A percentile compares a stretch with the other conserved stretches of the same genome.
Conservation (phyloP, 2,797 vertebrate species). For the Sphenodon punctatus region DNA sequence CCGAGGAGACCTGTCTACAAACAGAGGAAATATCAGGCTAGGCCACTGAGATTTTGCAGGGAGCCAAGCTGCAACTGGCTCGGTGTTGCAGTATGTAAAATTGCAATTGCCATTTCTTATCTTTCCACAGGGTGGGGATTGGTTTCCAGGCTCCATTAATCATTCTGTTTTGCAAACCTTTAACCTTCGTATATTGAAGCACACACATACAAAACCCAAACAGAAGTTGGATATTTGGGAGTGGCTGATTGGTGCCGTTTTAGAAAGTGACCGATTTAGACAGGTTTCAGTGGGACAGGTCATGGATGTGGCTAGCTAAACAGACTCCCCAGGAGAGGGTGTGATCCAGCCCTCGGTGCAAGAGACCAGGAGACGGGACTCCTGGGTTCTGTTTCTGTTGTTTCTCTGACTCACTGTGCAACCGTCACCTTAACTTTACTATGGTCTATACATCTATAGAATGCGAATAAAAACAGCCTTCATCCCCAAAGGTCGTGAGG, state of each 20-base stretch:
- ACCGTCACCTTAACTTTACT: no score
- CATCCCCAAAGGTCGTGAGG: neutral
- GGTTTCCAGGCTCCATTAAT: constrained; percentile 53
- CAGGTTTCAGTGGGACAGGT: neutral
- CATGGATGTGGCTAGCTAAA: constrained; percentile 13
- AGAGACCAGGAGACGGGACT: neutral
- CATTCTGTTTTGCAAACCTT: constrained; percentile 56
- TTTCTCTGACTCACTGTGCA: neutral
- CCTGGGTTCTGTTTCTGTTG: constrained; percentile 11
- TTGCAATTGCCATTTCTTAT: constrained; percentile 34
- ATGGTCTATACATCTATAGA: neutral
- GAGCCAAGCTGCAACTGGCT: constrained; percentile 17
- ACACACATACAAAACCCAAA: neutral
- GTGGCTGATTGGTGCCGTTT: constrained; percentile 9
- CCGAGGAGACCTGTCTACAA: neutral
- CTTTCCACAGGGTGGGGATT: constrained; percentile 36
- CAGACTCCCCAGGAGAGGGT: constrained; percentile 12
- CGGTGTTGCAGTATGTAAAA: neutral
- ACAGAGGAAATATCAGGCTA: neutral
- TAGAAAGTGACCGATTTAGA: constrained; percentile 36
- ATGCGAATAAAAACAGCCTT: neutral
- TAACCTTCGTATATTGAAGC: constrained; percentile 34
- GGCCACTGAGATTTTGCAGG: neutral
- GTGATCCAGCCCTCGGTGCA: neutral
- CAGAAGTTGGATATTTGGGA: neutral